Evolutionary conservation across 2,113 vertebrate genomes (phyloP), one percentile per base, ranked within the genome.

Genomic region (Saguinus midas): DNA sequence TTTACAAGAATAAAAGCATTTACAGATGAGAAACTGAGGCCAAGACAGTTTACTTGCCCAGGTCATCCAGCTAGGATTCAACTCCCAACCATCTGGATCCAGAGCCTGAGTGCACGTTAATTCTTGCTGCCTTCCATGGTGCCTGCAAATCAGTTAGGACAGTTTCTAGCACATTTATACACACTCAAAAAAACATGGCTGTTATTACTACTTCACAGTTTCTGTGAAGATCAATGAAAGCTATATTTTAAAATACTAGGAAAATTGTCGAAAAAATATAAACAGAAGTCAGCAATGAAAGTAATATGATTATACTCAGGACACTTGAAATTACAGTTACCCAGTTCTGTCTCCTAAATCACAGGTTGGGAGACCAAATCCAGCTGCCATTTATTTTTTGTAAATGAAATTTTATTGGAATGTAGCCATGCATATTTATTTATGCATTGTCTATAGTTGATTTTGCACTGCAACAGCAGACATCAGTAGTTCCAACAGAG

Each of bases 381-480:
- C 55, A 57, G n/a, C 48, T 58, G 45, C n/a, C 72, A 50, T 29
- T 61, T 68, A 43, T 84, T 55, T 29, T 96, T 87, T 87, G 17
- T 78, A 88, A 96, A 93, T 92, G 92, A 94, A 96, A 81, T 86
- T 96, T 91, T 90, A 93, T 86, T 91, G 48, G 55, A 70, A 68
- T 25, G 55, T 1, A 76, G 37, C 1, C 43, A n/a, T 9, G 37
- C 17, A 11, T 40, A 37, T 61, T 50, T 11, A 1, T 82, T 91
- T 91, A 89, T 6, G 2, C 43, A 48, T 52, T 83, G 23, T 76
- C 75, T 70, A 16, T 9, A 64, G 21, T 70, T 48, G 72, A 37
- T 48, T 68, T 66, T 37, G 8, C 25, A 6, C 6, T 57, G 3
- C 32, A 52, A 14, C 17, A 1, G 32, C 45, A 35, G 73, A 64